Evolutionary conservation across 2,797 vertebrate species (phyloP), one percentile per base, ranked within the genome.

Genomic region (Zalophus californianus): DNA sequence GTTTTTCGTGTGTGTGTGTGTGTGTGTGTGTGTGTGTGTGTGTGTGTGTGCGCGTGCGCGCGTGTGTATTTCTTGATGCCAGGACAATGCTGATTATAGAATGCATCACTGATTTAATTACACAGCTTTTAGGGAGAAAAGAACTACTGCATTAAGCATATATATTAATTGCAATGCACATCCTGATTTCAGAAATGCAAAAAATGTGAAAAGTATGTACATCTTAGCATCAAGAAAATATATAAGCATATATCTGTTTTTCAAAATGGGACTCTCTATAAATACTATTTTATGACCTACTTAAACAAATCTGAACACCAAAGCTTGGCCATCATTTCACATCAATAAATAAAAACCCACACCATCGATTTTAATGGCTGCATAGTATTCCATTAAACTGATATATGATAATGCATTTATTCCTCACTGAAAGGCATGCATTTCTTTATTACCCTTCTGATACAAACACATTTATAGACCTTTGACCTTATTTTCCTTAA

Each of bases 181-280:
- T 23, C 78, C 27, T 62, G 56, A 90, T 60, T 94, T 77, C 54
- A 66, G 25, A 94, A 70, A 92, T 68, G 32, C 64, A 18, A 68
- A 68, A 94, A 68, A 75, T 73, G 93, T 68, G 10, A 86, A 88
- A 88, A 90, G 52, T 5, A 50, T 8, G 13, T 23, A 13, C 6
- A 18, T 44, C 56, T 91, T 75, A 92, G 44, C 94, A 29, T 73
- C 50, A 68, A 88, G 66, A 80, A 94, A 90, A 91, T 58, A 82
- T n/a, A 13, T 29, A 68, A 62, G 25, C 13, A 1, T 35, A 21
- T 16, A 73, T 48, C 20, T 89, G 4, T 38, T 92, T 88, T 90
- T 54, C 35, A 72, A 54, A 94, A 62, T 48, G 58, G 58, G 16
- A 78, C 44, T 94, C 52, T 88, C 70, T 85, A 2, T n/a, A 62